Evolutionary conservation across 2,797 vertebrate species (phyloP), one percentile per base, ranked within the genome.

Genomic region (Malurus splendens): DNA sequence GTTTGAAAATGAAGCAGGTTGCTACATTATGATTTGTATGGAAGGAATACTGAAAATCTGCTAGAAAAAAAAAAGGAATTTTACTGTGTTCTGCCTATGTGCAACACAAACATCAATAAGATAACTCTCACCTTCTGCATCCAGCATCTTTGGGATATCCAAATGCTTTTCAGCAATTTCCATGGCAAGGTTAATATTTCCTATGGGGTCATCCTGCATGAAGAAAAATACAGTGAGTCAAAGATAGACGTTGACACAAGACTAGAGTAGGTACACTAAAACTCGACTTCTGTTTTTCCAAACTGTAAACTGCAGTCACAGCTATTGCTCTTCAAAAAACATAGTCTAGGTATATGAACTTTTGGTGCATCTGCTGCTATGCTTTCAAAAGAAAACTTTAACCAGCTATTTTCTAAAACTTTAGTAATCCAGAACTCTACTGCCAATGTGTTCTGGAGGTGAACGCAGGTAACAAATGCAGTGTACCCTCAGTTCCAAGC

Each of bases 111-210:
- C 6, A 50, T 67, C 24, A 71, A 44, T 77, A 73, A 89, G 19
- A 7, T 28, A 78, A 67, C 28, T 70, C 96, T 95, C 90, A 99
- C 99, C 99, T 98, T 99, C 99, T 78, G 99, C 99, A 47, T 99
- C 99, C 96, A 99, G 89, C 99, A 99, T 99, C 97, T 99, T 99
- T 67, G 99, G 99, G 94, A 99, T 99, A 97, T 99, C 99, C 96
- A 99, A 97, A 96, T 99, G 98, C 95, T 99, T 99, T 97, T 99
- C 99, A n/a, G 99, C 99, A 78, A 99, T 97, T 83, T 99, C 99
- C 96, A 99, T 99, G 77, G 99, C 99, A 96, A 99, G 97, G 95
- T 99, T 99, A 93, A 99, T 97, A 97, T 99, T 99, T 93, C 98
- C 98, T 97, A 99, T 92, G 75, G 98, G 98, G 96, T 99, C 99